These are phyloP conservation scores for Chloromyia formosa DNA, from an alignment of 2,888 invertebrate species.

Conservation along the genomic window DNA sequence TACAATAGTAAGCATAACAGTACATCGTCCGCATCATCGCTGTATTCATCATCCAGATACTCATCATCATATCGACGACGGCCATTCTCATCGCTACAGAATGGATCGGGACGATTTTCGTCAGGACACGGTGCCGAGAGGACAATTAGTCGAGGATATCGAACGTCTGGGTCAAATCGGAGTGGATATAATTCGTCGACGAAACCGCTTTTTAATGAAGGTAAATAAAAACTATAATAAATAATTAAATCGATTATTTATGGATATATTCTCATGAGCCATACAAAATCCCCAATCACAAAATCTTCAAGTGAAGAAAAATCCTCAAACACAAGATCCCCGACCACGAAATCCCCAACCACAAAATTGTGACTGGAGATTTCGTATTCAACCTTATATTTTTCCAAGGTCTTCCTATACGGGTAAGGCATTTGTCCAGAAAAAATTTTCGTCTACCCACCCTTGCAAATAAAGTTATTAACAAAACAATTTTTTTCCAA, in stretches of 20 bases:
- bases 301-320: too few relatives aligned
- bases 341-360: too few relatives aligned
- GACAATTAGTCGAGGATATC: conserved; percentile 41
- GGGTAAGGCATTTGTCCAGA: too few relatives aligned
- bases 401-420: too few relatives aligned
- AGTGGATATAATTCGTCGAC: conserved; percentile 42
- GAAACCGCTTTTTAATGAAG: conserved; percentile 51
- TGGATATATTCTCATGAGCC: not conserved
- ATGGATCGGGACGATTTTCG: conserved; percentile 41
- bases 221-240: conserved; percentile 36
- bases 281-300: too few relatives aligned
- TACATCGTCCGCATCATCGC: conserved; percentile 43
- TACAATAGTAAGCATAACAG: conserved; percentile 39
- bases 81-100: conserved; percentile 43
- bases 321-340: too few relatives aligned
- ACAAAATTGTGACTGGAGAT: too few relatives aligned
- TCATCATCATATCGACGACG: conserved; percentile 47
- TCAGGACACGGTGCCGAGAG: conserved; percentile 38
- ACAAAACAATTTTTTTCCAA: too few relatives aligned
- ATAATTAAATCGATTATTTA: not conserved
- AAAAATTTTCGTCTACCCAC: too few relatives aligned
- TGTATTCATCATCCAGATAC: conserved; percentile 39
- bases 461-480: too few relatives aligned
- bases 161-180: conserved; percentile 31
- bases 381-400: too few relatives aligned